Base-by-base conservation (phyloP, 2,888 invertebrate genomes). In the Amitus sp. region DNA sequence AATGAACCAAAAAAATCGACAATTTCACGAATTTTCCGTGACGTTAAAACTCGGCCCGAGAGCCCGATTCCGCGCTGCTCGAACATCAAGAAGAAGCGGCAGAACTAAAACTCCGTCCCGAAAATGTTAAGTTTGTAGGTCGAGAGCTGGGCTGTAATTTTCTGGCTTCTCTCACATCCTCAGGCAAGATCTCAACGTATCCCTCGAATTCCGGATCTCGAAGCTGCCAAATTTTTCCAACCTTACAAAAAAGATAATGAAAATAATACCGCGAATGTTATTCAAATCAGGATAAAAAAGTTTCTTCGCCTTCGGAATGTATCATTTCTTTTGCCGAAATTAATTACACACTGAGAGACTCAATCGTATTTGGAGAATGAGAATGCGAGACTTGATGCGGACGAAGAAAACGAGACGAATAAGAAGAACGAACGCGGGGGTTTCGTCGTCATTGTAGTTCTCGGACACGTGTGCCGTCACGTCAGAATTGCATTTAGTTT, bases 401-500 rank as follows among this genome's bases (percentile, higher is more conserved):
- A 50, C 58, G 43, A 59, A 52, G 55, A 46, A 59, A 58, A 48
- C 15, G 47, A 18, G 37, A 15, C 45, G 43, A 50, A 47, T 45
- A 48, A 53, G 59, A 52, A 61, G 49, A 53, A 60, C 10, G 2
- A n/a, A 2, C 50, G 60, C 58, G 52, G 40, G 56, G 60, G 51
- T 54, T 60, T 62, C 53, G 58, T 52, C 58, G 63, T 62, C 64
- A 55, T 66, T 57, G 67, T 67, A 5, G 63, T 50, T n/a, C 51
- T 58, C 57, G 57, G 57, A 78, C 77, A 75, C 77, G 75, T 74
- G 73, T 74, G 71, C 68, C 67, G 71, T 72, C 74, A 70, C 65
- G 54, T 65, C 63, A 68, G 66, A 63, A 66, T 79, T 79, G 75
- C 74, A 23, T 5, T 23, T 75, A 77, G n/a, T 78, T 79, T 78